These are phyloP conservation scores for Lucilia sericata DNA, from an alignment of 1,140 invertebrate species.

Conservation along the genomic window DNA sequence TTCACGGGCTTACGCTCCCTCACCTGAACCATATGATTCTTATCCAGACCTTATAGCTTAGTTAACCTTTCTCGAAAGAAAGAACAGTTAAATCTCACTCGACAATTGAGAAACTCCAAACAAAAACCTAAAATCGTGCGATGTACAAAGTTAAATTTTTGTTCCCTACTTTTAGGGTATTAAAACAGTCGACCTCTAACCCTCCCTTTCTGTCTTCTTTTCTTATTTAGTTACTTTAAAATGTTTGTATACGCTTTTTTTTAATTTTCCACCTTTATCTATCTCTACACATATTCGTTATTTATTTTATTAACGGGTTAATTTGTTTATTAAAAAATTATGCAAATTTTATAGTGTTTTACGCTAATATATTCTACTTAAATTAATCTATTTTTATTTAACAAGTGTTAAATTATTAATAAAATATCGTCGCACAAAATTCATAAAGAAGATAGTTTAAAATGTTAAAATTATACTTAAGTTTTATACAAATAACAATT, in stretches of 20 bases:
- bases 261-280: neutral
- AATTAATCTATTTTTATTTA: neutral
- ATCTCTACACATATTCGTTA: neutral
- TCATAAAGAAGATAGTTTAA: neutral
- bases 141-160: too few species aligned
- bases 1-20: too few species aligned
- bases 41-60: too few species aligned
- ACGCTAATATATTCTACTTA: neutral
- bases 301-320: constrained; percentile 22
- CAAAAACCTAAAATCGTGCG: too few species aligned
- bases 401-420: constrained; percentile 33
- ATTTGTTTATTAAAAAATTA: constrained; percentile 25
- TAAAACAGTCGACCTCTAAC: too few species aligned
- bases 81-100: too few species aligned
- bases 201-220: neutral
- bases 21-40: too few species aligned
- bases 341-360: constrained; percentile 15
- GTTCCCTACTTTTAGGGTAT: too few species aligned
- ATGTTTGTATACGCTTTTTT: neutral
- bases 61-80: too few species aligned
- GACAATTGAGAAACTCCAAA: too few species aligned
- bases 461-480: too few species aligned
- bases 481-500: neutral
- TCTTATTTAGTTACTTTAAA: neutral
- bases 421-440: neutral